Base-by-base conservation (phyloP, 2,797 vertebrate genomes). In the Monodelphis domestica region DNA sequence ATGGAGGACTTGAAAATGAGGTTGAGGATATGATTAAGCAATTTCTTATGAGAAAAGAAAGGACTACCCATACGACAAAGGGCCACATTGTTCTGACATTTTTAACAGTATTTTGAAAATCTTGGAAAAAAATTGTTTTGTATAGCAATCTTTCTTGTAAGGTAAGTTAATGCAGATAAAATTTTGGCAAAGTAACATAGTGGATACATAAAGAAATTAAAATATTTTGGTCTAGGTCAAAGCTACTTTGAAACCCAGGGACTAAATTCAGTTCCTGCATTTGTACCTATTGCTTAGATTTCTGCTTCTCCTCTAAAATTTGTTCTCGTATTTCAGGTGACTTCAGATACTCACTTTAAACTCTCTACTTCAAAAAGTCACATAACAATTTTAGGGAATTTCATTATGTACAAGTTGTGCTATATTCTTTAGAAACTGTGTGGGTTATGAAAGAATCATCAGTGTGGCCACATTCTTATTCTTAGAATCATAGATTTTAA, bases 1-100 rank as follows among this genome's bases (percentile, higher is more conserved):
- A 38, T 70, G 38, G 87, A 53, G 63, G 4, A 91, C 38, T 97
- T 96, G 78, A 87, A 91, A 88, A 84, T 84, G 93, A 93, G 55
- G 59, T 94, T 70, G 10, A 91, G 11, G n/a, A 96, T 96, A 90
- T 52, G 92, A n/a, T 3, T 45, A 93, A 92, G 51, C 78, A 94
- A 87, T 26, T n/a, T 93, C 0, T 10, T 96, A 90, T 96, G 2
- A 24, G 26, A n/a, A 87, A 91, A 26, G 14, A 17, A 50, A 88
- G 94, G 87, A 93, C 28, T 11, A 4, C 28, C 9, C 28, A 30
- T 52, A 28, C 17, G 21, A 45, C 38, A 84, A 84, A 11, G 70
- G 38, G 17, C 38, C 24, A 50, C 26, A n/a, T n/a, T 53, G 2
- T 33, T 33, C 30, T 88, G 15, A 88, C 21, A 53, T 33, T 88